Base-by-base conservation (phyloP, 2,113 vertebrate species). In the Chamaetylas fuelleborni region DNA sequence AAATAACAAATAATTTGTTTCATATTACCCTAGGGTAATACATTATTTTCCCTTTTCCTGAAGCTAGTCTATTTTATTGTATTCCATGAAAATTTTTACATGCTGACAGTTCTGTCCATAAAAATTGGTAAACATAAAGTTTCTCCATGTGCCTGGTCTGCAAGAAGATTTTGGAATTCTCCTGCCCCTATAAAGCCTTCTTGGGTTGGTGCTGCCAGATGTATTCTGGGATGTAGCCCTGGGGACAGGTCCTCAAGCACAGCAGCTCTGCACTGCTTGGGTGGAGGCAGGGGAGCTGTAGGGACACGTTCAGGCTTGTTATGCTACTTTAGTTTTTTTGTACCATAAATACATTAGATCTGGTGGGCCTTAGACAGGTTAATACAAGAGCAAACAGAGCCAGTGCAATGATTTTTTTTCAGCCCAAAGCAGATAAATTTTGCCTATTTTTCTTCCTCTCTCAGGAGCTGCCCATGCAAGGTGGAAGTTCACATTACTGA, bases 111-210 rank as follows among this genome's bases (percentile, higher is more conserved):
- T 60, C 57, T 67, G 8, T 76, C 47, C 26, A 3, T 38, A 62
- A 45, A 43, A 34, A 28, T 9, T 54, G 34, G 23, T 43, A 54
- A 62, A 19, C 4, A 6, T 24, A 25, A 60, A 82, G 4, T 50
- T 72, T 54, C 11, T 36, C 13, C 23, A 0, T 33, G 4, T 45
- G 11, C 13, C 43, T 11, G 19, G 11, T 38, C 40, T 73, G 12
- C 13, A 17, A 26, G 53, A 64, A 14, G 28, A 36, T 14, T 76
- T 60, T 61, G 48, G 58, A 70, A n/a, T 28, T 66, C 34, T 43
- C 8, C 28, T 34, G 14, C 6, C 12, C 17, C 34, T 25, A 0
- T 9, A 22, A 14, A 17, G 38, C 60, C 13, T 45, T 38, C 12
- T 29, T 34, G 47, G 5, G 3, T 12, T 47, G 42, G 19, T 62